Percentiles rank a stretch among this genome's conserved stretches.
phyloP scores from a whole-genome alignment of 2,113 vertebrate genomes.

The Nothoprocta pentlandii region DNA sequence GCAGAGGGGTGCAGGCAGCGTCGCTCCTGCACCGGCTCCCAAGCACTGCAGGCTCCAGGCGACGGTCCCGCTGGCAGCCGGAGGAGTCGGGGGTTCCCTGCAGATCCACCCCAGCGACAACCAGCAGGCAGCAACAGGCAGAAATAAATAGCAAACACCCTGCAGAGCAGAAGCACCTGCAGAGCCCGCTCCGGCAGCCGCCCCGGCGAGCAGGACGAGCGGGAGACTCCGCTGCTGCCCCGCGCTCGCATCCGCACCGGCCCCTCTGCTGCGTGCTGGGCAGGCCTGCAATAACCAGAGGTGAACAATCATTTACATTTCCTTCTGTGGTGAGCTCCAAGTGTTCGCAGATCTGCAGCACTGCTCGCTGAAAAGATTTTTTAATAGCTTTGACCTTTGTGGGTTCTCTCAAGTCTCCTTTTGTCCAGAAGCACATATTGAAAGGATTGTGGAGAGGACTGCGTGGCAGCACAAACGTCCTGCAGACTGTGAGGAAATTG shows the following conservation, averaged over 20 bases:
- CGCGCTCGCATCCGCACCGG: not conserved
- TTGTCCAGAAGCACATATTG: conserved; percentile 29
- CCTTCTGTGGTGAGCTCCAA: not conserved
- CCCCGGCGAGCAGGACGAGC: not conserved
- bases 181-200: too few relatives aligned
- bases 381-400: conserved; percentile 65
- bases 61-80: not conserved
- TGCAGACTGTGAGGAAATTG: not conserved
- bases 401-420: conserved; percentile 1
- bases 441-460: conserved; percentile 17
- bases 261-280: not conserved
- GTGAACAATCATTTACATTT: conserved; percentile 16
- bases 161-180: not conserved
- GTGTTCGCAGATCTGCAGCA: conserved; percentile 22
- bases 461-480: conserved; percentile 17
- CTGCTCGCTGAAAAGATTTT: conserved; percentile 33
- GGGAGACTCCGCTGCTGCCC: not conserved
- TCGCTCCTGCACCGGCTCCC: conserved; percentile 11
- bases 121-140: not conserved
- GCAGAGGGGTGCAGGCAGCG: conserved; percentile 64
- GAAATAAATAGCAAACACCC: not conserved
- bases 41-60: not conserved
- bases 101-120: not conserved
- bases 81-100: not conserved
- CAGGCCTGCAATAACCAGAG: not conserved